phyloP scores from a whole-genome alignment of 2,888 invertebrate species.

The Pediacus dermestoides region DNA sequence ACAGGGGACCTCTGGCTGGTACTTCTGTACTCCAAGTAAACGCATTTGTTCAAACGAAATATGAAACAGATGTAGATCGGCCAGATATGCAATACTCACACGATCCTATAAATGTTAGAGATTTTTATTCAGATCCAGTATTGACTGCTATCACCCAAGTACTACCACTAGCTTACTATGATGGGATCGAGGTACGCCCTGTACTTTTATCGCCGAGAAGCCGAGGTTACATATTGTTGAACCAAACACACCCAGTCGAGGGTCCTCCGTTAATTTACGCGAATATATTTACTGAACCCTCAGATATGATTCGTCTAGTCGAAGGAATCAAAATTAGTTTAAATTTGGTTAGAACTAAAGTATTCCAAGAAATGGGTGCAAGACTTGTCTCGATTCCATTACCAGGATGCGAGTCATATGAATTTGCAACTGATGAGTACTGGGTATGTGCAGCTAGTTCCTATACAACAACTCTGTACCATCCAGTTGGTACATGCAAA shows the following conservation, averaged over 20 bases:
- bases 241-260: slow-evolving; percentile 65
- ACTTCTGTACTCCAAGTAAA: slow-evolving; percentile 56
- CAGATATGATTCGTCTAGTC: slow-evolving; percentile 61
- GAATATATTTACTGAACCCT: slow-evolving; percentile 61
- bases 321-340: slow-evolving; percentile 59
- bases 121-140: slow-evolving; percentile 58
- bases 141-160: slow-evolving; percentile 45
- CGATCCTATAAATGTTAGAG: slow-evolving; percentile 56
- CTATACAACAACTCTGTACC: slow-evolving; percentile 68
- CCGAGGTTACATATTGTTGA: slow-evolving; percentile 60
- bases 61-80: slow-evolving; percentile 47
- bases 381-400: slow-evolving; percentile 55
- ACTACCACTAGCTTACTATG: slow-evolving; percentile 60
- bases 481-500: slow-evolving; percentile 67
- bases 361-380: slow-evolving; percentile 58
- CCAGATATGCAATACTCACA: slow-evolving; percentile 68
- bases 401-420: slow-evolving; percentile 56
- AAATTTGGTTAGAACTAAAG: slow-evolving; percentile 57
- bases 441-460: slow-evolving; percentile 62
- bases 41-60: slow-evolving; percentile 61
- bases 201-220: slow-evolving; percentile 63
- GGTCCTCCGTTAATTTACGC: slow-evolving; percentile 72
- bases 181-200: slow-evolving; percentile 60
- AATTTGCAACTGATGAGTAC: slow-evolving; percentile 63
- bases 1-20: slow-evolving; percentile 55